Evolutionary conservation across 1,140 invertebrate genomes (phyloP), one percentile per base, ranked within the genome.

Genomic region (Drosophila athabasca): DNA sequence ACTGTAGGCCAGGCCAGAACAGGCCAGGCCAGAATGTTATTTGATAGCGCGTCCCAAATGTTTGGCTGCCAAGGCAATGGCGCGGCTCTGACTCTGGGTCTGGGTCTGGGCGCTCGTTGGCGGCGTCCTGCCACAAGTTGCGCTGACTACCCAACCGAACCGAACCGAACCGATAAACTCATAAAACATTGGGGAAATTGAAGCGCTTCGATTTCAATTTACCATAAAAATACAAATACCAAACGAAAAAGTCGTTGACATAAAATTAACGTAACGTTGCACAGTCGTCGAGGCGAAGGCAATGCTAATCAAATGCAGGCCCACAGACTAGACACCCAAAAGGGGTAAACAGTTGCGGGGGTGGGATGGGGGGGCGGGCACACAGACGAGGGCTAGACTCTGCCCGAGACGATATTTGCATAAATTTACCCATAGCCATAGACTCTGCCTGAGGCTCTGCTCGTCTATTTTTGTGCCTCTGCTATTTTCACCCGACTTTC

Each of bases 151-250:
- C 79, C 71, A 45, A 26, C 59, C 79, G 66, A 87, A 26, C 59
- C 75, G 66, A 45, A 26, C 59, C 79, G 66, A 87, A 26, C 59
- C 75, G 66, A 87, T 89, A 88, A 83, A 89, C 83, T 88, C 83
- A 88, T 88, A 88, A 88, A 88, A 82, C 84, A 89, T 83, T 80
- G 79, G 69, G 69, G 64, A 89, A 79, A 89, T 83, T 88, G 84
- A 88, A 88, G 76, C 84, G 83, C 84, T 89, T 88, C 79, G 79
- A 88, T 88, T 88, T 89, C 84, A 84, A 88, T 88, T 89, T 89
- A 88, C 84, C 83, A 89, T 87, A 87, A 87, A 88, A 87, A 74
- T 87, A 79, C 72, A 88, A 87, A 74, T 87, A 79, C 72, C 72
- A 78, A 66, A 76, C 87, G 76, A 71, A 88, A 68, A 76, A 88